phyloP scores from a whole-genome alignment of 2,797 vertebrate species.

The Rhinogobio ventralis region DNA sequence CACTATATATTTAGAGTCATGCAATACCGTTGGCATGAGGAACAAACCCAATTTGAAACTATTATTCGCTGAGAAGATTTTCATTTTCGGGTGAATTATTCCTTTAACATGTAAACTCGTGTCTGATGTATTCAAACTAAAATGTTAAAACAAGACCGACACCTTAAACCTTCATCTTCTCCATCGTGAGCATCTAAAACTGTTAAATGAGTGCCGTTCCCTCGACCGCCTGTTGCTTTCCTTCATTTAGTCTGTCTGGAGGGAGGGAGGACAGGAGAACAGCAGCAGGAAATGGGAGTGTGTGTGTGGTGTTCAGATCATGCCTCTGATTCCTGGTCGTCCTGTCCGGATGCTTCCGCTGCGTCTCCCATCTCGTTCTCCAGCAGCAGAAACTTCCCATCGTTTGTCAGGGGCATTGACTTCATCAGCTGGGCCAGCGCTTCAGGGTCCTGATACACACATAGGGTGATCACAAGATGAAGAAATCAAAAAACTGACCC shows the following conservation, averaged over 20 bases:
- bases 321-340: slow-evolving; percentile 93
- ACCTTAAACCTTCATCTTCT: not conserved
- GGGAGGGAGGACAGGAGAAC: slow-evolving; percentile 9
- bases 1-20: not conserved
- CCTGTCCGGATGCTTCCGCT: slow-evolving; percentile 70
- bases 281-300: not conserved
- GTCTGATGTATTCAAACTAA: not conserved
- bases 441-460: slow-evolving; percentile 85
- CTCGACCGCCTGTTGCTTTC: not conserved
- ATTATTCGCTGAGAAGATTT: not conserved
- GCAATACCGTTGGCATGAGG: not conserved
- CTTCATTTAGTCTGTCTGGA: slow-evolving; percentile 10
- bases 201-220: not conserved
- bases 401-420: slow-evolving; percentile 90
- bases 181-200: not conserved
- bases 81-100: slow-evolving; percentile 4
- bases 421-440: slow-evolving; percentile 92
- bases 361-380: slow-evolving; percentile 78
- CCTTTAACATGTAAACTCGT: not conserved
- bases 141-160: not conserved
- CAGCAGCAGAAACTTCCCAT: slow-evolving; percentile 93
- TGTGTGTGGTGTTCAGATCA: slow-evolving; percentile 63
- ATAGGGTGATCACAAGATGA: too few relatives aligned
- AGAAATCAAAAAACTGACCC: too few relatives aligned
- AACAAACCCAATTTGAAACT: not conserved